Evolutionary conservation across 2,113 vertebrate species (phyloP).

Genomic region (Erinaceus europaeus): DNA sequence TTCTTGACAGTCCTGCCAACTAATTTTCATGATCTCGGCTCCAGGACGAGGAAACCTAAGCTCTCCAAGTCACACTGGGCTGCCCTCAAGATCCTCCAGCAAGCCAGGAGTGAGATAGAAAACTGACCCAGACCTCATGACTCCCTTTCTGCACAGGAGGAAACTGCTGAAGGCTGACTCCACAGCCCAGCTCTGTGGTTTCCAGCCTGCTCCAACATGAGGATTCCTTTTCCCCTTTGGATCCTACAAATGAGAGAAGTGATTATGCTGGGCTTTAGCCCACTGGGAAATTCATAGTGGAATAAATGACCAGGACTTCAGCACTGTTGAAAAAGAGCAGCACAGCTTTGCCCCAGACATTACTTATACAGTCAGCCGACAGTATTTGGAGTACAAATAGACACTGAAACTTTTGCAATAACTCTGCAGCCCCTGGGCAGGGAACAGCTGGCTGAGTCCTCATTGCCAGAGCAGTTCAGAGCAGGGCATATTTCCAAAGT

Average conservation of each 20-base stretch:
- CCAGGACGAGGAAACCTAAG: constrained; percentile 35
- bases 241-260: not conserved
- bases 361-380: not conserved
- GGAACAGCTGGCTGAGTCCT: not conserved
- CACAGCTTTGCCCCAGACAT: not conserved
- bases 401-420: not conserved
- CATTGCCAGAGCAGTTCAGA: not conserved
- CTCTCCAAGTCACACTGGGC: constrained; percentile 15
- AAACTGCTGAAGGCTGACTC: no score
- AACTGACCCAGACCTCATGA: constrained; percentile 51
- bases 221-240: not conserved
- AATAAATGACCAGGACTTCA: not conserved
- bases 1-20: constrained; percentile 13
- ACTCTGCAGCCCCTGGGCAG: not conserved
- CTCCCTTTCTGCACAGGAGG: not conserved
- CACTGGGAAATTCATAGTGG: not conserved
- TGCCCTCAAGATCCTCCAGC: not conserved
- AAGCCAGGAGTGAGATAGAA: not conserved
- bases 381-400: not conserved
- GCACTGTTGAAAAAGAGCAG: not conserved
- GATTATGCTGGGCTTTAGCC: constrained; percentile 1
- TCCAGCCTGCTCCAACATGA: not conserved
- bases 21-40: not conserved
- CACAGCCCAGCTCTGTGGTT: not conserved
- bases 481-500: not conserved